phyloP scores from a whole-genome alignment of 2,797 vertebrate species.

The Sebastes kiyomatsui region DNA sequence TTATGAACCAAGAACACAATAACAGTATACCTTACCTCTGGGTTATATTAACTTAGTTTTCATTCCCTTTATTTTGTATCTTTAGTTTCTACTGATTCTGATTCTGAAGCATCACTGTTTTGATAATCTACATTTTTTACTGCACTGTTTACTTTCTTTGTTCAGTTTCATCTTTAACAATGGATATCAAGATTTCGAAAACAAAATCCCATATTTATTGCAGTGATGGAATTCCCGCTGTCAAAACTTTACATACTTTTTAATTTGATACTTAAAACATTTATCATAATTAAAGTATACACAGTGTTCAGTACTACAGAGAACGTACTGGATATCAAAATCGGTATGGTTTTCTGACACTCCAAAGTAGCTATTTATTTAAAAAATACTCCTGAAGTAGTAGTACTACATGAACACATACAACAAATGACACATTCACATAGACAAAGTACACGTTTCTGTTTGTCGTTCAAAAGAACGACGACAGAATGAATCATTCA shows the following conservation, averaged over 20 bases:
- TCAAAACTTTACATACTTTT: conserved; percentile 69
- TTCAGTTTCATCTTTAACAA: background rate
- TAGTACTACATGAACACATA: conserved; percentile 62
- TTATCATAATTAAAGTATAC: conserved; percentile 64
- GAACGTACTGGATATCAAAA: conserved; percentile 76
- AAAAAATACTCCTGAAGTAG: conserved; percentile 69
- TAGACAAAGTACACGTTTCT: conserved; percentile 55
- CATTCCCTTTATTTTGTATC: background rate
- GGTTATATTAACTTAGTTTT: background rate
- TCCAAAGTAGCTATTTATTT: conserved; percentile 73
- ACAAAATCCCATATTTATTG: conserved; percentile 75
- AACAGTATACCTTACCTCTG: background rate
- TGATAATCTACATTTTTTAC: background rate
- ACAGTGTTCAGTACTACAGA: conserved; percentile 71
- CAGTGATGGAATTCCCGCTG: conserved; percentile 67
- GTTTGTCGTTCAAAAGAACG: conserved; percentile 34
- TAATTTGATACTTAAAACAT: conserved; percentile 64
- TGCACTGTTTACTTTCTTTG: background rate
- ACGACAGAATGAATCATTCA: conserved; percentile 37
- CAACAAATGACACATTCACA: conserved; percentile 67
- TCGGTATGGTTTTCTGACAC: conserved; percentile 58
- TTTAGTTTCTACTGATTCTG: background rate
- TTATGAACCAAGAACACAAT: background rate
- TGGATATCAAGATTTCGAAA: conserved; percentile 35
- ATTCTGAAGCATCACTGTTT: background rate